A percentile compares a stretch with the other conserved stretches of the same genome.
phyloP scores from a whole-genome alignment of 2,113 vertebrate genomes.

The Thunnus thynnus region DNA sequence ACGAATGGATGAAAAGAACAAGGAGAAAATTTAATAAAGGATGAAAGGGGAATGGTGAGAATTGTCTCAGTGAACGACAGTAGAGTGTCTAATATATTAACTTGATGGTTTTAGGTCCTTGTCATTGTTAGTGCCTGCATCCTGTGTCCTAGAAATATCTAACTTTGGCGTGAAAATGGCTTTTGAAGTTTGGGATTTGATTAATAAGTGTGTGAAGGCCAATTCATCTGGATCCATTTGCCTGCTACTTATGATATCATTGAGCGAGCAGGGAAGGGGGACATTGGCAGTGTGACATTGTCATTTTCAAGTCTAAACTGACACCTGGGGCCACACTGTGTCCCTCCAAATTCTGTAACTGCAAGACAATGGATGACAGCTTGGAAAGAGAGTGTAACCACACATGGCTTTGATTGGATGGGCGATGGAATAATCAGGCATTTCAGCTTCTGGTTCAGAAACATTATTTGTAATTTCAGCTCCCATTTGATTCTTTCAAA shows the following conservation, averaged over 20 bases:
- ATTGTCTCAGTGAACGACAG: not conserved
- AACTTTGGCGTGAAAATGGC: slow-evolving; percentile 22
- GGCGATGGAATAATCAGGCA: slow-evolving; percentile 52
- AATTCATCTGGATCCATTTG: slow-evolving; percentile 67
- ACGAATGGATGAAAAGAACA: not conserved
- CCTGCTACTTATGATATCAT: slow-evolving; percentile 55
- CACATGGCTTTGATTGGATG: slow-evolving; percentile 50
- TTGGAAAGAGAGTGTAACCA: slow-evolving; percentile 36
- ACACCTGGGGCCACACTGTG: slow-evolving; percentile 75
- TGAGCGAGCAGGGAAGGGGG: slow-evolving; percentile 28
- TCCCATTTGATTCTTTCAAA: slow-evolving; percentile 39
- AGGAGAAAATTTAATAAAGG: slow-evolving; percentile 1
- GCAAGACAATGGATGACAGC: slow-evolving; percentile 60
- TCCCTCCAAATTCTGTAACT: slow-evolving; percentile 61
- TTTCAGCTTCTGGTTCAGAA: slow-evolving; percentile 30
- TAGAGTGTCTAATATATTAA: slow-evolving; percentile 4
- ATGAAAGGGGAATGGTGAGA: not conserved
- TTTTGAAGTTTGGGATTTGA: slow-evolving; percentile 28
- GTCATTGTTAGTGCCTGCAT: not conserved
- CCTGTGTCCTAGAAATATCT: not conserved
- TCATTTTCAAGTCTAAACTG: slow-evolving; percentile 75
- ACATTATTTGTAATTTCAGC: slow-evolving; percentile 38
- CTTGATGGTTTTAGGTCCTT: not conserved
- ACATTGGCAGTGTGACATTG: slow-evolving; percentile 69
- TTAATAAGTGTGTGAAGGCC: slow-evolving; percentile 34